Evolutionary conservation across 2,888 invertebrate genomes (phyloP).

Genomic region (Phaonia tiefii): DNA sequence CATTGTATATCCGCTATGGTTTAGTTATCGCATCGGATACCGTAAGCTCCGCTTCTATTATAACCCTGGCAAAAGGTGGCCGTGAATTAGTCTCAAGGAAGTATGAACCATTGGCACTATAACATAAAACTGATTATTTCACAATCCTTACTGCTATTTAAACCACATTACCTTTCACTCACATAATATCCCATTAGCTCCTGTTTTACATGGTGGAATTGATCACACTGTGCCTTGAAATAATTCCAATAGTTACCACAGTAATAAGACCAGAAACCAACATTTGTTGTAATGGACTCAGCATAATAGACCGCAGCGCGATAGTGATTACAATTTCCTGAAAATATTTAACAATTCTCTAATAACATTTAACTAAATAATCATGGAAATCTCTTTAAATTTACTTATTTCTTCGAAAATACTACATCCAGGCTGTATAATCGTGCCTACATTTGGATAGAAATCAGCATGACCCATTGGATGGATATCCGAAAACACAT

Average conservation of each 20-base stretch:
- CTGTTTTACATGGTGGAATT: slow-evolving; percentile 66
- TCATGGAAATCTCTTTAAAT: neutral
- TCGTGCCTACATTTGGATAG: slow-evolving; percentile 82
- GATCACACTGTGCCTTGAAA: slow-evolving; percentile 80
- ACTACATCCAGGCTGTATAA: slow-evolving; percentile 83
- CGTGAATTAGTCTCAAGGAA: slow-evolving; percentile 79
- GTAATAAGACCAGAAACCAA: slow-evolving; percentile 83
- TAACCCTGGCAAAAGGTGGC: slow-evolving; percentile 73
- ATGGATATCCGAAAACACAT: slow-evolving; percentile 83
- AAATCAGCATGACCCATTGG: slow-evolving; percentile 82
- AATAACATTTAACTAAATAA: neutral
- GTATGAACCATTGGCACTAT: slow-evolving; percentile 81
- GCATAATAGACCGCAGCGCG: slow-evolving; percentile 83
- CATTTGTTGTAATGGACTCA: slow-evolving; percentile 81
- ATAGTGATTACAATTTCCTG: slow-evolving; percentile 82
- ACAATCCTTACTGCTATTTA: no score
- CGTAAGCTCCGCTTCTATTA: slow-evolving; percentile 4
- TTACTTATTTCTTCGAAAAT: slow-evolving; percentile 70
- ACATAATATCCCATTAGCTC: slow-evolving; percentile 82
- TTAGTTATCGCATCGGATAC: no score
- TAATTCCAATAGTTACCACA: slow-evolving; percentile 82
- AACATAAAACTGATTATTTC: slow-evolving; percentile 31
- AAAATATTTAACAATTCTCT: slow-evolving; percentile 57
- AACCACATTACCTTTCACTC: slow-evolving; percentile 79
- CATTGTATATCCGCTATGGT: no score